phyloP scores from a whole-genome alignment of 1,140 invertebrate species.

The Neodiprion pinetum region DNA sequence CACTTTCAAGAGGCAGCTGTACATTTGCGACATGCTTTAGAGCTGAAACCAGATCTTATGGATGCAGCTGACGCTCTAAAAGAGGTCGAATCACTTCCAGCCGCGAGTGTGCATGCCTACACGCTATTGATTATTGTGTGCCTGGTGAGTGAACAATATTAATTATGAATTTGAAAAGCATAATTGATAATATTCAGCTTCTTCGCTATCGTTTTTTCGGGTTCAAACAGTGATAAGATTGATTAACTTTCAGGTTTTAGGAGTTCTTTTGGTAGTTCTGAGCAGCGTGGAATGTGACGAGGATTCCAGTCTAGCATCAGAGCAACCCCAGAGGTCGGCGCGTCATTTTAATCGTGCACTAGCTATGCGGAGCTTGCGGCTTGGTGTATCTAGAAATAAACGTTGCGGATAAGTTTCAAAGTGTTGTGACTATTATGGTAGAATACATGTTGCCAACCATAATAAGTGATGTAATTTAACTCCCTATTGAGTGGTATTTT shows the following conservation, averaged over 20 bases:
- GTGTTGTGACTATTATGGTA: constrained; percentile 37
- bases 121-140: constrained; percentile 86
- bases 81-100: constrained; percentile 78
- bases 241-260: constrained; percentile 68
- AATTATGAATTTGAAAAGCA: neutral
- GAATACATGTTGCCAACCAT: constrained; percentile 41
- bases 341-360: constrained; percentile 85
- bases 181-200: constrained; percentile 17
- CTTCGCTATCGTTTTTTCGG: constrained; percentile 29
- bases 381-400: constrained; percentile 61
- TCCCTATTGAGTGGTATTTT: constrained; percentile 52
- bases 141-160: constrained; percentile 66
- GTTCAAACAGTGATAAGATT: constrained; percentile 3
- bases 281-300: constrained; percentile 66
- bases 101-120: constrained; percentile 78
- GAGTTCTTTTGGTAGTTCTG: constrained; percentile 81
- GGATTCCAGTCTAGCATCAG: constrained; percentile 66
- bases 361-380: constrained; percentile 81
- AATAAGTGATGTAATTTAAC: constrained; percentile 38
- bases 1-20: constrained; percentile 83
- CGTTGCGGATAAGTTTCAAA: constrained; percentile 50
- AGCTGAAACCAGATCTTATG: constrained; percentile 82
- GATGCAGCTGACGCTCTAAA: constrained; percentile 78
- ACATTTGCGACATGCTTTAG: constrained; percentile 80
- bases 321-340: constrained; percentile 70